These are phyloP conservation scores for Lithophane ornitopus DNA, from an alignment of 2,888 invertebrate species.

Conservation along the genomic window DNA sequence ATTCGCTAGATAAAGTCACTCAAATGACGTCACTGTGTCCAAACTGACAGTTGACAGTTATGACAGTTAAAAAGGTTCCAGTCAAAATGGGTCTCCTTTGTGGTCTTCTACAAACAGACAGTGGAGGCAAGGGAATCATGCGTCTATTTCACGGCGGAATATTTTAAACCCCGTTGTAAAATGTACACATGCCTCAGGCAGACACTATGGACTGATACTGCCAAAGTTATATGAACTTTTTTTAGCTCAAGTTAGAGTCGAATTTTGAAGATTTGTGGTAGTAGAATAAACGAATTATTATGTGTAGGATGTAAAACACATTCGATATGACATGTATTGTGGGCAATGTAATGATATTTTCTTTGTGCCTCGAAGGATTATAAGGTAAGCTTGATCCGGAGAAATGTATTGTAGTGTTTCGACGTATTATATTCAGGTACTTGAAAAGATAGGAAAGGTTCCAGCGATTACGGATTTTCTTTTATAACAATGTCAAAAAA, in stretches of 20 bases:
- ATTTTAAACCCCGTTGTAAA: constrained; percentile 59
- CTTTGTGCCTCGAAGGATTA: constrained; percentile 53
- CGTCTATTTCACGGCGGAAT: constrained; percentile 49
- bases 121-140: constrained; percentile 34
- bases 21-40: constrained; percentile 37
- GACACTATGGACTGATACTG: not conserved
- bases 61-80: constrained; percentile 54
- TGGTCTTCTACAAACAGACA: constrained; percentile 47
- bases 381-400: constrained; percentile 50
- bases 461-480: constrained; percentile 15
- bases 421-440: constrained; percentile 30
- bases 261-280: not conserved
- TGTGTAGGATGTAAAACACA: constrained; percentile 53
- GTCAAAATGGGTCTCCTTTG: constrained; percentile 47
- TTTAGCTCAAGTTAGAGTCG: not conserved
- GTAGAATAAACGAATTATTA: constrained; percentile 51
- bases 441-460: constrained; percentile 21
- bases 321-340: constrained; percentile 53
- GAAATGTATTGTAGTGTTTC: constrained; percentile 52
- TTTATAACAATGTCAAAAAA: constrained; percentile 19
- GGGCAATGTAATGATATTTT: constrained; percentile 62
- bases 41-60: constrained; percentile 44
- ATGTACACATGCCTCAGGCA: constrained; percentile 17
- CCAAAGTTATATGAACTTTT: constrained; percentile 5
- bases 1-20: constrained; percentile 56